Evolutionary conservation across 2,113 vertebrate species (phyloP), one percentile per base, ranked within the genome.

Genomic region (Rhombomys opimus): DNA sequence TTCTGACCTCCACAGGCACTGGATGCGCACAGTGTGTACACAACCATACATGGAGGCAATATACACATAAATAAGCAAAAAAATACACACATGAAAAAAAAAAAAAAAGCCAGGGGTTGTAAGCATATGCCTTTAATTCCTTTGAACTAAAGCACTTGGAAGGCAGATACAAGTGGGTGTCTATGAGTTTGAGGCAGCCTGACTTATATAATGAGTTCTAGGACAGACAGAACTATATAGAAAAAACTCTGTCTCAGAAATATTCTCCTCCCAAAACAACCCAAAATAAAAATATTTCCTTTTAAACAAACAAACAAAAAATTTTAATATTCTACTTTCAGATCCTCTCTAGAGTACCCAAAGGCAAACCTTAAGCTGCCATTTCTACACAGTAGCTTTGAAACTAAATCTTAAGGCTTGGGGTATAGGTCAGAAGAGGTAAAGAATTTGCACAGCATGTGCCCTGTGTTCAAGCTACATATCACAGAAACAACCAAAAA

Each of bases 331-430:
- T 94, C 22, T 32, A 89, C 78, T 68, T 94, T 13, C 52, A 54
- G 41, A 52, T 81, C 50, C 52, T 92, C 59, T 81, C 96, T 86
- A 27, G 10, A 95, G 20, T 52, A 70, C 20, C 41, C 75, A 93
- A 87, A 90, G 1, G 59, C 59, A 63, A 80, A 92, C 35, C 82
- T 65, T 90, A 96, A 94, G 89, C 4, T 72, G 50, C 61, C 41
- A 78, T 92, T 96, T 89, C 65, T 88, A 94, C 38, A 92, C 38
- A 92, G 30, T 5, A 63, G 22, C 32, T 92, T 59, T 95, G 96
- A 92, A 96, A 93, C 1, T 27, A 17, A 93, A 92, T 84, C 90
- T 93, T 73, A 93, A 94, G 65, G 65, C 73, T 35, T 11, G 2
- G 38, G 9, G 8, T 63, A 3, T 4, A 63, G 25, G 20, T 57